Base-by-base conservation (phyloP, 2,113 vertebrate species). In the Embiotoca jacksoni region DNA sequence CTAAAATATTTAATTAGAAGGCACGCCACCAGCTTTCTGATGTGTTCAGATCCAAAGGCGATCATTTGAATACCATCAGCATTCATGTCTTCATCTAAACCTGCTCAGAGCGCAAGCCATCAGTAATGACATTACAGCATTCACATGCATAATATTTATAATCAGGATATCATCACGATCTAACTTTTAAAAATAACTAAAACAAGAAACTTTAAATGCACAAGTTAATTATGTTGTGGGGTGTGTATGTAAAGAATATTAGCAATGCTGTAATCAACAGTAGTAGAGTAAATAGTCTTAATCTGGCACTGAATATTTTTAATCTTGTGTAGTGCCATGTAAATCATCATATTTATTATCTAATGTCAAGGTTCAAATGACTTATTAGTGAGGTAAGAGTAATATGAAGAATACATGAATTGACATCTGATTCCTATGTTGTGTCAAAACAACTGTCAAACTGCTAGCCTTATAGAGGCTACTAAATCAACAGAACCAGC, bases 1-100 rank as follows among this genome's bases (percentile, higher is more conserved):
- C 66, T 62, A 70, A 71, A 85, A 71, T 77, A 63, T 89, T 88
- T 73, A 81, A 88, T 92, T 84, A 78, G 72, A 65, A 52, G 39
- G 62, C 54, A 75, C 53, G 39, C 75, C 60, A 44, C 46, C 63
- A 5, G 30, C 55, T 66, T 73, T 62, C 44, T 46, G 61, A 80
- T 71, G 72, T 69, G 66, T 75, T 81, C 49, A 35, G 14, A 62
- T 81, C 82, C 75, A 31, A 76, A 69, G 66, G 77, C 53, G 10
- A 56, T 65, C 61, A 56, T 78, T 63, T 69, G 11, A 78, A 75
- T 66, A 60, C 16, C 47, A 78, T 87, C 61, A 82, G 53, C 32
- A 64, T 83, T 81, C 58, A 46, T 41, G 35, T 75, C 13, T 44
- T 46, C 7, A 23, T 77, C 49, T 36, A 11, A 76, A 78, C 69